Evolutionary conservation across 1,140 invertebrate genomes (phyloP).

Genomic region (Hestina assimilis): DNA sequence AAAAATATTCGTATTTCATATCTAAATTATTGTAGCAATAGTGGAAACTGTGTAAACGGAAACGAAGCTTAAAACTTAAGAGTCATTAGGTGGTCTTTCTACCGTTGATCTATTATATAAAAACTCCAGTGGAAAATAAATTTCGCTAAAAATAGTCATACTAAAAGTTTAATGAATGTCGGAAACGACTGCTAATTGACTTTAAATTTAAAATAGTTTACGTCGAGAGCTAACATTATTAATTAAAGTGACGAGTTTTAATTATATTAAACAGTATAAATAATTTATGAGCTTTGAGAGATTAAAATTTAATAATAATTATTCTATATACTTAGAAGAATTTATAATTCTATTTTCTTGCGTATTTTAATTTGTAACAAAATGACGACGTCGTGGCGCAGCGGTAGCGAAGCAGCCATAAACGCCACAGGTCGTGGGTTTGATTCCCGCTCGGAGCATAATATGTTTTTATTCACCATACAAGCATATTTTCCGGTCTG

Average conservation of each 20-base stretch:
- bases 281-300: conserved; percentile 12
- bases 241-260: conserved; percentile 27
- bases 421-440: too few species aligned
- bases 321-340: too few species aligned
- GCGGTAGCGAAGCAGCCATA: too few species aligned
- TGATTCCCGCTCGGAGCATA: too few species aligned
- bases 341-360: too few species aligned
- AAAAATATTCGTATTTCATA: conserved; percentile 2
- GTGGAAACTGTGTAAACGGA: background rate
- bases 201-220: conserved; percentile 28
- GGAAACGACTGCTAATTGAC: conserved; percentile 25
- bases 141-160: conserved; percentile 9
- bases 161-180: conserved; percentile 9
- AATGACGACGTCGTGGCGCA: too few species aligned
- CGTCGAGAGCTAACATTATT: conserved; percentile 17
- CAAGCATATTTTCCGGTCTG: too few species aligned
- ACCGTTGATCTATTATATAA: background rate
- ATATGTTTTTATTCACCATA: too few species aligned
- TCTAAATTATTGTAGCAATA: conserved; percentile 4
- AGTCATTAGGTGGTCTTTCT: background rate
- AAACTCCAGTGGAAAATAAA: background rate
- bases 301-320: too few species aligned
- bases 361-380: too few species aligned
- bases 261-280: conserved; percentile 29
- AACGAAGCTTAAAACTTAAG: too few species aligned